phyloP scores from a whole-genome alignment of 2,888 invertebrate genomes.

The Lottia scabra region DNA sequence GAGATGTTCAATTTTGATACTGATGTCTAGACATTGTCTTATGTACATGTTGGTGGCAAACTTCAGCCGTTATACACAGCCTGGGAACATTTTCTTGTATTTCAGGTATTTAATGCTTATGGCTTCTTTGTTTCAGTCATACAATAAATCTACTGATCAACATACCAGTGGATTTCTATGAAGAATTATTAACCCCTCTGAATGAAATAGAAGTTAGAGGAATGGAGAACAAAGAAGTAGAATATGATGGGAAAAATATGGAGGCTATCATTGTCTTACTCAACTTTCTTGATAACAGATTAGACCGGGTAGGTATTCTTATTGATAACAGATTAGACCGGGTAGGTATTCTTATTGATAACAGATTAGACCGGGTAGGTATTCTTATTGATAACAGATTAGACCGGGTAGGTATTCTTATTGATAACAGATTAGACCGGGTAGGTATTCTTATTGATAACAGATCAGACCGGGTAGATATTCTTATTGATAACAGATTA shows the following conservation, averaged over 20 bases:
- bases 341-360: neutral
- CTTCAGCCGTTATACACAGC: too few species aligned
- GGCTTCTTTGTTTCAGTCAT: slow-evolving; percentile 73
- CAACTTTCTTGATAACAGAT: slow-evolving; percentile 77
- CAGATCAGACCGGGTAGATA: neutral
- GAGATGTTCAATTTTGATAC: too few species aligned
- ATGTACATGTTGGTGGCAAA: too few species aligned
- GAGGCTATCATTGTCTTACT: slow-evolving; percentile 81
- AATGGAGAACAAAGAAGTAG: slow-evolving; percentile 67
- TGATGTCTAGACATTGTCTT: too few species aligned
- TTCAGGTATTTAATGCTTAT: too few species aligned
- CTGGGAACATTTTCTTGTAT: too few species aligned
- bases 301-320: slow-evolving; percentile 72
- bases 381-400: slow-evolving; percentile 72
- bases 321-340: slow-evolving; percentile 76
- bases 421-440: neutral
- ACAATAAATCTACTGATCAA: slow-evolving; percentile 86
- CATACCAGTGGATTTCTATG: slow-evolving; percentile 82
- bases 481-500: neutral
- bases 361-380: slow-evolving; percentile 79
- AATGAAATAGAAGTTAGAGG: slow-evolving; percentile 69
- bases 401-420: neutral
- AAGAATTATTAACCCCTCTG: slow-evolving; percentile 77
- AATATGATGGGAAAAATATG: slow-evolving; percentile 82
- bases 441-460: neutral